Evolutionary conservation across 2,888 invertebrate genomes (phyloP).

Genomic region (Blera fallax): DNA sequence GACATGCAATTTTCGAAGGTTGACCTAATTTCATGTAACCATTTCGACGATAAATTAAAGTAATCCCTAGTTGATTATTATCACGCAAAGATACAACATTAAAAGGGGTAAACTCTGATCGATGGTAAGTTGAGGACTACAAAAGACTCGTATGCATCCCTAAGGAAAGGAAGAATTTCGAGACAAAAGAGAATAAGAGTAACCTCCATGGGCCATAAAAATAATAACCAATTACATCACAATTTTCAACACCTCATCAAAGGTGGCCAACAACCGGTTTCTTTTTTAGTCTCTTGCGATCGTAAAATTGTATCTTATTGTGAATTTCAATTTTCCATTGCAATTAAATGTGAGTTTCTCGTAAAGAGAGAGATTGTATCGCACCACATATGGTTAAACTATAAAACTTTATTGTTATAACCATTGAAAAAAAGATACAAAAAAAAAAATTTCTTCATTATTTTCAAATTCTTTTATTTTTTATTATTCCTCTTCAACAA

Average conservation of each 20-base stretch:
- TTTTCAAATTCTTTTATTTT: constrained; percentile 14
- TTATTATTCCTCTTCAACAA: neutral
- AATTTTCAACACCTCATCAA: constrained; percentile 52
- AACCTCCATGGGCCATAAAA: constrained; percentile 34
- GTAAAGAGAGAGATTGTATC: neutral
- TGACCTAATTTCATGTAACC: neutral
- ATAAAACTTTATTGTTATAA: constrained; percentile 22
- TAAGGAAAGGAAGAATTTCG: neutral
- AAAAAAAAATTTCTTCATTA: constrained; percentile 33
- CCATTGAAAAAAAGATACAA: no score
- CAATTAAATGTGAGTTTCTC: constrained; percentile 22
- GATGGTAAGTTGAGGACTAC: neutral
- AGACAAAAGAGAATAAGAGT: neutral
- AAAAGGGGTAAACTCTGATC: neutral
- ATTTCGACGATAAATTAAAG: constrained; percentile 8
- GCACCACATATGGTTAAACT: constrained; percentile 16
- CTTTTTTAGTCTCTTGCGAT: neutral
- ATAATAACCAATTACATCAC: constrained; percentile 53
- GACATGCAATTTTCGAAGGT: neutral
- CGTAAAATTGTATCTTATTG: constrained; percentile 38
- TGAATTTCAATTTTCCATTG: constrained; percentile 31
- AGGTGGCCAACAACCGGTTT: constrained; percentile 11
- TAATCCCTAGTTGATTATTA: constrained; percentile 1
- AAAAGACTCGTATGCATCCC: neutral
- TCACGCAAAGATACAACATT: neutral